phyloP scores from a whole-genome alignment of 2,113 vertebrate genomes.

The Hyaena hyaena region DNA sequence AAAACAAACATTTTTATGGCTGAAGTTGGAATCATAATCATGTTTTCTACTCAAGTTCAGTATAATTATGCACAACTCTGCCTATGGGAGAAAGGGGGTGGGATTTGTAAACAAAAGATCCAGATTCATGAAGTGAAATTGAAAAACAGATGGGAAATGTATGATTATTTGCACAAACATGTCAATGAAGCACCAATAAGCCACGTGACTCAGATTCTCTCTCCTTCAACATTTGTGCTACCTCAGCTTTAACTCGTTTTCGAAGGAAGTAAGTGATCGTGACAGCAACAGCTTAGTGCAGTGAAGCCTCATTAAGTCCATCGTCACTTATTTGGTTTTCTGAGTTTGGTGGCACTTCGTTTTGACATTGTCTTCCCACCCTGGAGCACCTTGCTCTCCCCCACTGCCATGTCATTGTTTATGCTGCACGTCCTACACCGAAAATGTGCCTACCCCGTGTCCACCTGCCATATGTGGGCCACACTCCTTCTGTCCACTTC shows the following conservation, averaged over 20 bases:
- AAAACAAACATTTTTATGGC: background rate
- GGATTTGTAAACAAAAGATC: conserved; percentile 49
- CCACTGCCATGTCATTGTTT: background rate
- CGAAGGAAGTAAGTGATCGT: background rate
- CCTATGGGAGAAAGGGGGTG: background rate
- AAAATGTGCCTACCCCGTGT: rapidly evolving
- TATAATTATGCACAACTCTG: conserved; percentile 11
- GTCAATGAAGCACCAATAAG: background rate
- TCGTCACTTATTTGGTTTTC: background rate
- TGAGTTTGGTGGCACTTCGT: background rate
- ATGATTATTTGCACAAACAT: conserved; percentile 39
- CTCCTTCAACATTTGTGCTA: background rate
- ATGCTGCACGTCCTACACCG: rapidly evolving
- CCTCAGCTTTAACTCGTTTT: background rate
- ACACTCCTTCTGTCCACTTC: background rate
- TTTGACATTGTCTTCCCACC: background rate
- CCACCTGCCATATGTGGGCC: too few species aligned
- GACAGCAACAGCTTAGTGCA: background rate
- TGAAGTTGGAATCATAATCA: background rate
- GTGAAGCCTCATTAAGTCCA: conserved; percentile 19
- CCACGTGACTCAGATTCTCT: background rate
- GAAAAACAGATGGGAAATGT: conserved; percentile 64
- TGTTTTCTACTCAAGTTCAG: conserved; percentile 43
- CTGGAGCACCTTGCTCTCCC: background rate
- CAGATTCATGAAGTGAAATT: background rate